phyloP scores from a whole-genome alignment of 2,888 invertebrate genomes.

The Boloria selene region DNA sequence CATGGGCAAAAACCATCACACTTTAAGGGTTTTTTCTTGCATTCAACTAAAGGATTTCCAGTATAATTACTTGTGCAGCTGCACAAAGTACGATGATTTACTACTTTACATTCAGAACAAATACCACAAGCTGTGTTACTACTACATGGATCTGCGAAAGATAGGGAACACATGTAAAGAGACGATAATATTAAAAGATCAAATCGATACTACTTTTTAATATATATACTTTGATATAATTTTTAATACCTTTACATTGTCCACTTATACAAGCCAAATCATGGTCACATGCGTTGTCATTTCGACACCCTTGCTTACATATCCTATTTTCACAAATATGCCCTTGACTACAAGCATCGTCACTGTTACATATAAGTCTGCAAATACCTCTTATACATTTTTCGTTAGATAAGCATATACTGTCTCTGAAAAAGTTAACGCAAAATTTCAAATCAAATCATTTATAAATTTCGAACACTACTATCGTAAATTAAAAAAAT shows the following conservation, averaged over 20 bases:
- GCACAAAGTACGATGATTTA: conserved; percentile 93
- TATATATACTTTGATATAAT: neutral
- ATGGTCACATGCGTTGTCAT: conserved; percentile 88
- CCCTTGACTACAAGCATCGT: conserved; percentile 89
- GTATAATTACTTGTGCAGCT: conserved; percentile 91
- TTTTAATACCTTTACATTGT: conserved; percentile 86
- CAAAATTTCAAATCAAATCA: too few relatives aligned
- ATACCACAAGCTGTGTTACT: conserved; percentile 88
- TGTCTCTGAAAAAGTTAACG: conserved; percentile 82
- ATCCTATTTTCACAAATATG: conserved; percentile 94
- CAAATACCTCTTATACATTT: conserved; percentile 92
- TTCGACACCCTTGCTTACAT: conserved; percentile 93
- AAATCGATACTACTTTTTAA: neutral
- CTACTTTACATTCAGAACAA: conserved; percentile 91
- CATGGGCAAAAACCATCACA: conserved; percentile 91
- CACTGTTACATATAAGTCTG: conserved; percentile 92
- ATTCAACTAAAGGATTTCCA: conserved; percentile 91
- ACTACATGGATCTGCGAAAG: conserved; percentile 88
- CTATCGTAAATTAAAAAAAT: conserved; percentile 17
- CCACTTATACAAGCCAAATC: conserved; percentile 91
- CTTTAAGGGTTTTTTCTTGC: conserved; percentile 86
- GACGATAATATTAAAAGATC: neutral
- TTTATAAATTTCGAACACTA: neutral
- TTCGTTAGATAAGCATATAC: conserved; percentile 91
- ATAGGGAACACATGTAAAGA: conserved; percentile 19